phyloP scores from a whole-genome alignment of 2,888 invertebrate species.

The Leptopilina syphax region DNA sequence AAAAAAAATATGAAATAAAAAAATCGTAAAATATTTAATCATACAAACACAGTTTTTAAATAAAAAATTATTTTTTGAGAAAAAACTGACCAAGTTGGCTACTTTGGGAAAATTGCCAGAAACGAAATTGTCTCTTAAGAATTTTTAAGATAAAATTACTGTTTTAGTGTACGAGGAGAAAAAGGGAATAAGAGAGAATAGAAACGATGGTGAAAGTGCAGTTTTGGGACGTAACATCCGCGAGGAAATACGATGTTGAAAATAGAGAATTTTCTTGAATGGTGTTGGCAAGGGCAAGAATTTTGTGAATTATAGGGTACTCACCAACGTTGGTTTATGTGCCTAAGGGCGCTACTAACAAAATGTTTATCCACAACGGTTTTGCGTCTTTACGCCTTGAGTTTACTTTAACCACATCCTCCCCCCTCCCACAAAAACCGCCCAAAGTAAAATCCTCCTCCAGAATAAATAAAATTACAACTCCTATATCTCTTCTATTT shows the following conservation, averaged over 20 bases:
- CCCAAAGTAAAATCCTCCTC: not conserved
- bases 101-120: too few relatives aligned
- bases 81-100: not conserved
- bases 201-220: slow-evolving; percentile 3
- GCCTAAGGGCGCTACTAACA: not conserved
- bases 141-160: too few relatives aligned
- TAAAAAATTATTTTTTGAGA: not conserved
- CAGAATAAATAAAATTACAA: not conserved
- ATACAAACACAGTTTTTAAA: too few relatives aligned
- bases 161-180: too few relatives aligned
- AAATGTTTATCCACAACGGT: not conserved
- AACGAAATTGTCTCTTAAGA: too few relatives aligned
- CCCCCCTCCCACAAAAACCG: not conserved
- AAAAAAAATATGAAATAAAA: not conserved
- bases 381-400: not conserved
- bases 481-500: not conserved
- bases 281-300: not conserved
- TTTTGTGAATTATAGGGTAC: not conserved
- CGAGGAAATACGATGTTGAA: slow-evolving; percentile 8
- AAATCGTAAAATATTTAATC: not conserved
- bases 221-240: not conserved
- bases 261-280: not conserved
- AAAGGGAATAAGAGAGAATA: too few relatives aligned
- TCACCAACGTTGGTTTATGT: not conserved
- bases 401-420: not conserved